Evolutionary conservation across 2,888 invertebrate species (phyloP).

Genomic region (Desoria tigrina): DNA sequence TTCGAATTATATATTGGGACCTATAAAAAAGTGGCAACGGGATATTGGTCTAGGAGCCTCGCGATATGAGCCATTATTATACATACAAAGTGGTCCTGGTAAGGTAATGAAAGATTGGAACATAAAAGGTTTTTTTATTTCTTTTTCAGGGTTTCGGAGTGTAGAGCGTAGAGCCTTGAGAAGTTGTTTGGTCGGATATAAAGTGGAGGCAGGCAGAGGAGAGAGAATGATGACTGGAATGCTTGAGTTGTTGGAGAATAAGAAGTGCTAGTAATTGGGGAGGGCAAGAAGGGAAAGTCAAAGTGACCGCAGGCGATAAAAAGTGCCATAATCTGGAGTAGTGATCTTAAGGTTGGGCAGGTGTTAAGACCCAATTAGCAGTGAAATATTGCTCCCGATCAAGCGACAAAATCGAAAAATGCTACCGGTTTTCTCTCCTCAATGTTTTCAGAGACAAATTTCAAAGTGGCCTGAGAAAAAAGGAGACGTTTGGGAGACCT

Average conservation of each 20-base stretch:
- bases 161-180: too few species aligned
- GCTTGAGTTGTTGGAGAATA: neutral
- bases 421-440: constrained; percentile 53
- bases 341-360: constrained; percentile 53
- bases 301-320: constrained; percentile 53
- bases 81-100: neutral
- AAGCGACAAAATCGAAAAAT: constrained; percentile 54
- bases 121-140: too few species aligned
- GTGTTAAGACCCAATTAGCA: constrained; percentile 55
- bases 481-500: constrained; percentile 44
- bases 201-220: too few species aligned
- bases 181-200: too few species aligned
- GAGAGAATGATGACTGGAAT: neutral
- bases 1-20: too few species aligned
- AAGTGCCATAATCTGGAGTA: constrained; percentile 49
- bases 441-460: constrained; percentile 33
- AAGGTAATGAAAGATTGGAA: neutral
- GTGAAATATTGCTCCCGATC: constrained; percentile 54
- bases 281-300: constrained; percentile 47
- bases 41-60: neutral
- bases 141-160: too few species aligned
- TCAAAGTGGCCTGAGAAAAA: constrained; percentile 33
- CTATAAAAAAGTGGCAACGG: neutral
- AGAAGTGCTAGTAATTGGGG: constrained; percentile 32
- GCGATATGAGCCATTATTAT: too few species aligned